Evolutionary conservation across 2,888 invertebrate genomes (phyloP), one percentile per base, ranked within the genome.

Genomic region (Caenorhabditis japonica): DNA sequence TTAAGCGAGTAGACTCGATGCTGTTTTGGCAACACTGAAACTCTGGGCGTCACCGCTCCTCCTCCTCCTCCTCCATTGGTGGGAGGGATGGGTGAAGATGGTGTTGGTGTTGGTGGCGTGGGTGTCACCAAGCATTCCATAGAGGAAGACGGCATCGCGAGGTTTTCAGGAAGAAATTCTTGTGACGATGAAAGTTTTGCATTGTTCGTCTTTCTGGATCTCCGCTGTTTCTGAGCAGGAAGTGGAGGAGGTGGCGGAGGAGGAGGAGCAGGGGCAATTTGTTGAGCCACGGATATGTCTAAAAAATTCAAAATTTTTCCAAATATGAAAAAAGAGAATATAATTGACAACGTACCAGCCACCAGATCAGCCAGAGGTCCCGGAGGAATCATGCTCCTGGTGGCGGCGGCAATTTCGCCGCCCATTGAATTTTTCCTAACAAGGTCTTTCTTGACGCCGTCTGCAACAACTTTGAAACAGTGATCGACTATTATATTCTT

Each of bases 341-440:
- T 5, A 43, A 15, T 41, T 15, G 7, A 12, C 19, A 17, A 15
- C 19, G 15, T 34, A 34, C 34, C 49, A 13, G 49, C 49, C 34
- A 49, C 49, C 36, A 49, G 13, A 21, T 49, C 49, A 8, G 49
- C 49, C 13, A 49, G 49, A 8, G 49, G 49, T 34, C 49, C 49
- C 1, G 34, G 34, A 13, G 34, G 34, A 19, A 49, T 10, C 0
- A 21, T 10, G 30, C 30, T 30, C 8, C 13, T 2, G 33, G 27
- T 4, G 46, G 15, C 7, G 30, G 33, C 33, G 33, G 43, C 12
- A 43, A 23, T n/a, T n/a, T n/a, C n/a, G n/a, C n/a, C n/a, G n/a
- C n/a, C n/a, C n/a, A n/a, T n/a, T n/a, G n/a, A n/a, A n/a, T n/a
- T 49, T 34, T 4, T 34, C 30, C 10, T 30, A 19, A 12, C 49